Base-by-base conservation (phyloP, 2,888 invertebrate genomes). In the Acanthosepion lycidas region DNA sequence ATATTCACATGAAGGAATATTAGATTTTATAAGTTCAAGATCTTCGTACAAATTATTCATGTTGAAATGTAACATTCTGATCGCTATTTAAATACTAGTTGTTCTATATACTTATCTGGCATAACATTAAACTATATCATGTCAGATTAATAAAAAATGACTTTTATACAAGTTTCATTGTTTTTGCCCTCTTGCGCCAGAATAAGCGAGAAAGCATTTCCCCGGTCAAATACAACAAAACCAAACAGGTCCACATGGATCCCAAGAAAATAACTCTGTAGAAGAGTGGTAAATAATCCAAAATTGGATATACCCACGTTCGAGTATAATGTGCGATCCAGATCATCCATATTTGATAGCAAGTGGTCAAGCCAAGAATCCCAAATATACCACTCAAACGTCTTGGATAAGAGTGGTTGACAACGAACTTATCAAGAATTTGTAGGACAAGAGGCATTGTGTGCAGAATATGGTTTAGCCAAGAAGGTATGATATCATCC, bases 291-390 rank as follows among this genome's bases (percentile, higher is more conserved):
- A 99, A 97, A 1, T 99, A 98, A 95, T 98, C 98, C 95, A 99
- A 98, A 94, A 99, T 98, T 0, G 99, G 99, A 97, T 99, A 99
- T 0, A 99, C 99, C 99, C 99, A 99, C 95, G 98, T 98, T 92
- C 98, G 98, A 8, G 96, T 96, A 94, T 96, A 95, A 94, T 96
- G 97, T 8, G 96, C 97, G 78, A 97, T 96, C 96, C 96, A 97
- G 59, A 97, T 94, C 48, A 97, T 96, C 97, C 97, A 93, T 23
- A 51, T 9, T 51, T 93, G 93, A 28, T 93, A 93, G 93, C 93
- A 93, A 93, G 26, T 28, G 18, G 93, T 93, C 53, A 93, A 51
- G 53, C 51, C 51, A 18, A 93, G 93, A 51, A 93, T 93, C 26
- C 93, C 93, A 5, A 93, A 51, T n/a, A 93, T 49, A n/a, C 93